phyloP scores from a whole-genome alignment of 1,140 invertebrate genomes.

The Papilio glaucus region DNA sequence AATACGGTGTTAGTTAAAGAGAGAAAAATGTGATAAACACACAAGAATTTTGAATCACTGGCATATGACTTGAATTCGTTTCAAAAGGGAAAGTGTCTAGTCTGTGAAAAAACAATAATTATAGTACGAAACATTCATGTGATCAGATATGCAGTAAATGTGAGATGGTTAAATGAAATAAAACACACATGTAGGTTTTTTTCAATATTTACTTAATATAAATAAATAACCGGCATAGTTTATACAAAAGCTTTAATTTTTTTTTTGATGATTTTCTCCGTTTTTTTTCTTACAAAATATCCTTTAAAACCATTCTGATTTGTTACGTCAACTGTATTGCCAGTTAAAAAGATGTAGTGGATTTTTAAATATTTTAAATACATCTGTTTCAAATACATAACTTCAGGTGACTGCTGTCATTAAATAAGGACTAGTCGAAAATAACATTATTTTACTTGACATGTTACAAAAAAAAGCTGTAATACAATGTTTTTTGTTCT shows the following conservation, averaged over 20 bases:
- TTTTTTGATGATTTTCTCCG: conserved; percentile 58
- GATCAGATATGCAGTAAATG: too few species aligned
- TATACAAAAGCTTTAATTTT: conserved; percentile 70
- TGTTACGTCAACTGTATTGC: conserved; percentile 47
- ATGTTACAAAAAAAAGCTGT: conserved; percentile 24
- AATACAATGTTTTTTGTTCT: conserved; percentile 5
- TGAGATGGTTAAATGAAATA: conserved; percentile 42
- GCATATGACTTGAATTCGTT: too few species aligned
- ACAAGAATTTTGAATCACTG: too few species aligned
- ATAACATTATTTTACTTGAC: conserved; percentile 51
- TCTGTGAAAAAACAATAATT: too few species aligned
- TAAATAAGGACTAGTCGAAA: conserved; percentile 70
- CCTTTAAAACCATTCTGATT: conserved; percentile 45
- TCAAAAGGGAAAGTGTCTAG: too few species aligned
- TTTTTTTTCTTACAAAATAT: conserved; percentile 66
- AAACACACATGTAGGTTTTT: conserved; percentile 55
- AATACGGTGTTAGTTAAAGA: too few species aligned
- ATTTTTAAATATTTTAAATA: conserved; percentile 47
- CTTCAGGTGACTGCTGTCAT: conserved; percentile 46
- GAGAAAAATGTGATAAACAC: too few species aligned
- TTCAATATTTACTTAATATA: conserved; percentile 76
- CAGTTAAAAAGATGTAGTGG: conserved; percentile 42
- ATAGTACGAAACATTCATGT: too few species aligned
- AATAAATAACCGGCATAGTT: conserved; percentile 78
- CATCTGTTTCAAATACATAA: conserved; percentile 50